These are phyloP conservation scores for Stictonetta naevosa DNA, from an alignment of 2,113 vertebrate species.

Conservation along the genomic window DNA sequence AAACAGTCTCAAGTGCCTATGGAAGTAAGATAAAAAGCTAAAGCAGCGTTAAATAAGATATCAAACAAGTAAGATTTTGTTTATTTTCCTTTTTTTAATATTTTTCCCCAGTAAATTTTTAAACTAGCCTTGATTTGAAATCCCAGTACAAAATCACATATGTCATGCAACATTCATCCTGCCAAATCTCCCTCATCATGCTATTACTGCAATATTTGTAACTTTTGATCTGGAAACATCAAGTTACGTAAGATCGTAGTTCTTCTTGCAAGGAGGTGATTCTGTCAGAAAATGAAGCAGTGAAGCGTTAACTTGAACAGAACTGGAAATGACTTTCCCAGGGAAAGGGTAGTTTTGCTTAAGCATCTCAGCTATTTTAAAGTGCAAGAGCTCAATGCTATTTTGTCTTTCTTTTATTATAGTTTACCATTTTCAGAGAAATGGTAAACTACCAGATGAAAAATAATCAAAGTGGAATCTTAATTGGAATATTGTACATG, in stretches of 20 bases:
- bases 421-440: background rate
- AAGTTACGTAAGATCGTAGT: constrained; percentile 69
- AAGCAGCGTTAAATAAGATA: background rate
- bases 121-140: background rate
- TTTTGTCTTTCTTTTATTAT: background rate
- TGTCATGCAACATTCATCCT: background rate
- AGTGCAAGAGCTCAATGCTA: constrained; percentile 3
- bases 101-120: background rate
- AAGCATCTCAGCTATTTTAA: constrained; percentile 48
- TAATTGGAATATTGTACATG: background rate
- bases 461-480: constrained; percentile 7
- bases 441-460: constrained; percentile 18
- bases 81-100: background rate
- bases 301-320: constrained; percentile 66
- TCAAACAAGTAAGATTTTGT: background rate
- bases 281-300: constrained; percentile 67
- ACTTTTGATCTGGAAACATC: constrained; percentile 73
- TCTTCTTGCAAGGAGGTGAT: constrained; percentile 55
- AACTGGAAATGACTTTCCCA: constrained; percentile 69
- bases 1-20: background rate
- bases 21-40: background rate
- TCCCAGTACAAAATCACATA: constrained; percentile 16
- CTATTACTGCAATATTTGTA: constrained; percentile 54
- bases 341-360: constrained; percentile 56
- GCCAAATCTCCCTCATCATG: constrained; percentile 5